phyloP scores from a whole-genome alignment of 1,140 invertebrate species.

The Drosophila oshimai region DNA sequence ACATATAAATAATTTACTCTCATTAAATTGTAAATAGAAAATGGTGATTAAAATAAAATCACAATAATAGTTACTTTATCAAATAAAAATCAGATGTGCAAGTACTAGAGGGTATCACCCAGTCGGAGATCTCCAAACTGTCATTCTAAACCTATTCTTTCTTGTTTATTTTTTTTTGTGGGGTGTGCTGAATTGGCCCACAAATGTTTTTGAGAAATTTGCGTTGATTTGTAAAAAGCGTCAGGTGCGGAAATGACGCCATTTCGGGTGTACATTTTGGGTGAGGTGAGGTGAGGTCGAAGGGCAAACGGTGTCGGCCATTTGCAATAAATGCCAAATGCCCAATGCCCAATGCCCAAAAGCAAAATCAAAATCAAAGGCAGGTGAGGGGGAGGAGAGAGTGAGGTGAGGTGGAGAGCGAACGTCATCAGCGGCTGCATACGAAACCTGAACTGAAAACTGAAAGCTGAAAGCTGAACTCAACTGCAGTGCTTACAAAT shows the following conservation, averaged over 20 bases:
- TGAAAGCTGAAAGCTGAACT: slow-evolving; percentile 10
- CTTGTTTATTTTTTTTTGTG: neutral
- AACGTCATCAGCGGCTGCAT: slow-evolving; percentile 6
- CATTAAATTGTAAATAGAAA: too few species aligned
- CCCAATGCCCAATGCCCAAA: slow-evolving; percentile 44
- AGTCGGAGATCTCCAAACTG: neutral
- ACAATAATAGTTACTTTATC: too few species aligned
- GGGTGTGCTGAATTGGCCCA: neutral
- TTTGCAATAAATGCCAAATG: slow-evolving; percentile 61
- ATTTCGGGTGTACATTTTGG: slow-evolving; percentile 30
- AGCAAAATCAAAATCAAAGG: too few species aligned
- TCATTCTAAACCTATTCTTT: neutral
- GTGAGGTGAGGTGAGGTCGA: too few species aligned
- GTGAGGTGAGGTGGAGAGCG: too few species aligned
- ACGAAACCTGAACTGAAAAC: slow-evolving; percentile 9
- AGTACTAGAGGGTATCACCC: neutral
- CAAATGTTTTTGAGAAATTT: slow-evolving; percentile 43
- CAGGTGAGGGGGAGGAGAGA: slow-evolving; percentile 10
- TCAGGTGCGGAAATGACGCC: slow-evolving; percentile 52
- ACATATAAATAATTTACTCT: too few species aligned
- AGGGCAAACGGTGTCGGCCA: slow-evolving; percentile 10
- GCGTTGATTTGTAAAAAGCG: slow-evolving; percentile 60
- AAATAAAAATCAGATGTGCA: too few species aligned
- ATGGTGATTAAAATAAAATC: too few species aligned
- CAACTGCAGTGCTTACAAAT: slow-evolving; percentile 64